Conservation (phyloP, 1,140 invertebrate genomes). For the Drosophila willistoni region DNA sequence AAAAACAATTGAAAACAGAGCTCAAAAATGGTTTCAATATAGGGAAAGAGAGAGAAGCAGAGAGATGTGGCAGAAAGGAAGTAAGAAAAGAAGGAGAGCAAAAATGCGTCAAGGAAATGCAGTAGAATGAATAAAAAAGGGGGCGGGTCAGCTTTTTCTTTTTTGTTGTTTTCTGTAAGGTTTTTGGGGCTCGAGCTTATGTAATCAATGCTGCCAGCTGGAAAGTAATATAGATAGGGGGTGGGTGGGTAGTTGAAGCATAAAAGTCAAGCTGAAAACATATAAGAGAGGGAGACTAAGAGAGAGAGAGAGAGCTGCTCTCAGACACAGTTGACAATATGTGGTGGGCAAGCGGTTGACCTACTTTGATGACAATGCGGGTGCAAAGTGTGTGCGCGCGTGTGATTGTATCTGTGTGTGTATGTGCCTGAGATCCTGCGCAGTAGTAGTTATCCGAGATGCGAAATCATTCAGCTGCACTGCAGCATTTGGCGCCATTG, state of each 20-base stretch:
- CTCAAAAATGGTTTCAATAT: not conserved
- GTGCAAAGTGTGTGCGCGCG: constrained; percentile 47
- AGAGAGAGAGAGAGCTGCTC: constrained; percentile 39
- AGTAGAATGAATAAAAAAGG: constrained; percentile 42
- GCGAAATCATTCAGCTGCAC: constrained; percentile 53
- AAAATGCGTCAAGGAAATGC: constrained; percentile 67
- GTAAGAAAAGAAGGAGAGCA: not conserved
- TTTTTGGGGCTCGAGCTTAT: constrained; percentile 42
- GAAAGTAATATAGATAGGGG: constrained; percentile 30
- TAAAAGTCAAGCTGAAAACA: constrained; percentile 30
- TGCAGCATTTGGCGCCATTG: constrained; percentile 65
- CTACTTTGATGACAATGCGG: constrained; percentile 74
- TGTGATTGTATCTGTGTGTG: constrained; percentile 27
- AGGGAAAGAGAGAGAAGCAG: not conserved
- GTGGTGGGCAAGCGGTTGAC: constrained; percentile 64
- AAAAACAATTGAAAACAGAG: constrained; percentile 13
- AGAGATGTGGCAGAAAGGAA: not conserved
- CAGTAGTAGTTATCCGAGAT: constrained; percentile 45
- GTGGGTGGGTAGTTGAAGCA: constrained; percentile 8
- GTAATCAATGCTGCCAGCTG: constrained; percentile 67
- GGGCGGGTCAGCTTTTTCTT: constrained; percentile 30
- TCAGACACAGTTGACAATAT: constrained; percentile 54
- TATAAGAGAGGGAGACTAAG: constrained; percentile 15
- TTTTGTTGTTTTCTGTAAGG: not conserved
- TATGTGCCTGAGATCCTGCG: constrained; percentile 62